phyloP scores from a whole-genome alignment of 2,113 vertebrate genomes.

The Oreochromis tanganicae region DNA sequence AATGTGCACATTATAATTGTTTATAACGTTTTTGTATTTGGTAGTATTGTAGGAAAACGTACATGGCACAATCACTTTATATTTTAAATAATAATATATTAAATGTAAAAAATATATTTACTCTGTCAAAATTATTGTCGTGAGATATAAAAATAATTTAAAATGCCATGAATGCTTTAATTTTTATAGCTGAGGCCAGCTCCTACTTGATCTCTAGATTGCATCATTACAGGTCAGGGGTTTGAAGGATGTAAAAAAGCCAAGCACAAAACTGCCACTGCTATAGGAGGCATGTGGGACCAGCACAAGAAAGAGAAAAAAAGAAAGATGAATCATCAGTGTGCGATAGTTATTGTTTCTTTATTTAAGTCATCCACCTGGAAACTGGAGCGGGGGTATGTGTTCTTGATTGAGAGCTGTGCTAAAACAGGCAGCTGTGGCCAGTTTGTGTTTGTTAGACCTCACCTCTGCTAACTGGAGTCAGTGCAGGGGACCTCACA shows the following conservation, averaged over 20 bases:
- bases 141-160: neutral
- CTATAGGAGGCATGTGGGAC: fast-evolving
- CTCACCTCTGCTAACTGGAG: neutral
- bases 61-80: neutral
- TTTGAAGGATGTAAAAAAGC: neutral
- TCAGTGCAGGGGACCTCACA: neutral
- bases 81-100: slow-evolving; percentile 17
- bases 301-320: fast-evolving
- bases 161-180: neutral
- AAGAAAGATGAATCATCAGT: neutral
- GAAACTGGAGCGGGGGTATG: fast-evolving
- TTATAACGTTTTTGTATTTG: neutral
- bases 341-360: neutral
- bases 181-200: neutral
- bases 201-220: neutral
- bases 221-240: fast-evolving
- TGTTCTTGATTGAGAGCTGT: neutral
- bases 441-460: neutral
- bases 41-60: neutral
- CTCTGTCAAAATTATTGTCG: neutral
- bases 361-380: neutral
- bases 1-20: neutral
- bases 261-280: neutral
- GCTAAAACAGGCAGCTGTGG: neutral
- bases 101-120: neutral